These are phyloP conservation scores for Proteles cristata DNA, from an alignment of 2,113 vertebrate species.

Conservation along the genomic window DNA sequence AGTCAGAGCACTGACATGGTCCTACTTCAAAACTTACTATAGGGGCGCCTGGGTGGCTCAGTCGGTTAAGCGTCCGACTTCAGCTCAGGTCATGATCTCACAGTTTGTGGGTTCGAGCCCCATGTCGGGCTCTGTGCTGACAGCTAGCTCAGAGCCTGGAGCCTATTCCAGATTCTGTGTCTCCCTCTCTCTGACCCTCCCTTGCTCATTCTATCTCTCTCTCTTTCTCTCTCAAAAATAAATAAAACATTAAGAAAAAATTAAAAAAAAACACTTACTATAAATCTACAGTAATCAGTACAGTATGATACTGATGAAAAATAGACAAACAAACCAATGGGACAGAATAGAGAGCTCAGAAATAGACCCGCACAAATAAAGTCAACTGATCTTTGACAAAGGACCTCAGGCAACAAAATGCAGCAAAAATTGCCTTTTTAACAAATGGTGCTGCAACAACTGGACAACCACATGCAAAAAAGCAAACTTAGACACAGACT, in stretches of 20 bases:
- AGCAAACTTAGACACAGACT: not conserved
- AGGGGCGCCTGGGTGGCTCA: too few relatives aligned
- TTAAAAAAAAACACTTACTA: too few relatives aligned
- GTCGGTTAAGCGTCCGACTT: too few relatives aligned
- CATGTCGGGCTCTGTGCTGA: too few relatives aligned
- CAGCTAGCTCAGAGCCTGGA: too few relatives aligned
- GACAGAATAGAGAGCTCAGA: not conserved
- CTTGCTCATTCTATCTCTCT: too few relatives aligned
- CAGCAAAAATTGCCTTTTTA: not conserved
- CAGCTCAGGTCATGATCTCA: too few relatives aligned
- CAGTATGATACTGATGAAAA: not conserved
- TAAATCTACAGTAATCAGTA: not conserved
- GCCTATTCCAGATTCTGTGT: too few relatives aligned
- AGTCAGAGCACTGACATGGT: not conserved
- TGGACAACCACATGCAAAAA: not conserved
- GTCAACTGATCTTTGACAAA: not conserved
- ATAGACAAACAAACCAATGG: not conserved
- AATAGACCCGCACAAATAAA: not conserved
- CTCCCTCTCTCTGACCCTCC: too few relatives aligned
- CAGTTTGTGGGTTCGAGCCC: too few relatives aligned
- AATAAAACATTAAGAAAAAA: too few relatives aligned
- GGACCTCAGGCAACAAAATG: not conserved
- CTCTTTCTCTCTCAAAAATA: too few relatives aligned
- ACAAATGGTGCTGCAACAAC: not conserved
- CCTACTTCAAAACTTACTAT: not conserved